These are phyloP conservation scores for Tetragonisca angustula DNA, from an alignment of 2,888 invertebrate genomes.

Conservation along the genomic window DNA sequence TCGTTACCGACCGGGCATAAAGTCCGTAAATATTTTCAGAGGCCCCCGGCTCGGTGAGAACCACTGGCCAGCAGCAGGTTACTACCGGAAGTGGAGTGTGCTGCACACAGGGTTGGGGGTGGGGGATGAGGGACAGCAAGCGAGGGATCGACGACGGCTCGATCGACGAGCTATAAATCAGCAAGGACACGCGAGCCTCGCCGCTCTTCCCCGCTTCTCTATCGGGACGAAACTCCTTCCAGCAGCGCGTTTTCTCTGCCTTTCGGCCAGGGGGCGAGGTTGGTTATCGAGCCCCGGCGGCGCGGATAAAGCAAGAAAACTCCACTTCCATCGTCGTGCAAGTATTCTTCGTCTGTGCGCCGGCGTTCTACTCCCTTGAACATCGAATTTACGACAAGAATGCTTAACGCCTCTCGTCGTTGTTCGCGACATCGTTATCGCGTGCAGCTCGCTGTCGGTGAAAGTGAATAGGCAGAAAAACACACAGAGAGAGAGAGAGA, in stretches of 20 bases:
- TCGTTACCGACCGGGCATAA: slow-evolving; percentile 35
- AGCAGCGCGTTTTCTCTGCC: slow-evolving; percentile 51
- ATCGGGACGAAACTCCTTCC: slow-evolving; percentile 66
- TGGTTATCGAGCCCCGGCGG: slow-evolving; percentile 58
- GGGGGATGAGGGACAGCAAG: not conserved
- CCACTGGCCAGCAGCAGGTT: slow-evolving; percentile 56
- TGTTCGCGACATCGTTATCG: slow-evolving; percentile 42
- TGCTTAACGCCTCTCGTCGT: slow-evolving; percentile 41
- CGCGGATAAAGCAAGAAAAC: slow-evolving; percentile 48
- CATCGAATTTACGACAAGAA: slow-evolving; percentile 58
- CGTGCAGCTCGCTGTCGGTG: not conserved
- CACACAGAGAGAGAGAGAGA: not conserved
- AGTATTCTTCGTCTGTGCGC: slow-evolving; percentile 48
- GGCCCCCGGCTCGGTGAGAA: slow-evolving; percentile 41
- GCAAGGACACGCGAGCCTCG: slow-evolving; percentile 71
- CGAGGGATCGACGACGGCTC: slow-evolving; percentile 40
- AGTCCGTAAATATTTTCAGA: slow-evolving; percentile 37
- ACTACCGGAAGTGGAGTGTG: slow-evolving; percentile 47
- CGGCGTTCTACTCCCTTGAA: slow-evolving; percentile 46
- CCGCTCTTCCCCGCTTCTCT: slow-evolving; percentile 58
- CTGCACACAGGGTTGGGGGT: not conserved
- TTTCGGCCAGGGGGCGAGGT: not conserved
- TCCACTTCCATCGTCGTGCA: slow-evolving; percentile 28
- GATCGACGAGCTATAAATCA: slow-evolving; percentile 72
- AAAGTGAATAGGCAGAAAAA: no score